Evolutionary conservation across 1,140 invertebrate species (phyloP).

Genomic region (Lerema accius): DNA sequence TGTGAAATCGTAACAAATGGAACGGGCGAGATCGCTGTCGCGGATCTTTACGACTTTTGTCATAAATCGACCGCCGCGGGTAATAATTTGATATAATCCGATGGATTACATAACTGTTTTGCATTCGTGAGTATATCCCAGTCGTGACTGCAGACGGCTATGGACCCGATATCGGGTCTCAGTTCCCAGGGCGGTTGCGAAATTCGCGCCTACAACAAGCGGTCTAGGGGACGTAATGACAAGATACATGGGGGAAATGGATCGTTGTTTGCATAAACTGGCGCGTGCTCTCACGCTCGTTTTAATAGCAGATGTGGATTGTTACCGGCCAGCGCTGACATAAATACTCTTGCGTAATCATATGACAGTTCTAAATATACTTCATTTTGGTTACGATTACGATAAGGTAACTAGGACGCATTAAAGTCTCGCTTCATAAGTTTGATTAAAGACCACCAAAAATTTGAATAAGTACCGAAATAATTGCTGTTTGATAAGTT

Average conservation of each 20-base stretch:
- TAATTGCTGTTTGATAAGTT: too few species aligned
- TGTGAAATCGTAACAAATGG: slow-evolving; percentile 8
- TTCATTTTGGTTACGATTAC: slow-evolving; percentile 37
- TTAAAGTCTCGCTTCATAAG: background rate
- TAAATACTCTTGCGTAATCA: slow-evolving; percentile 57
- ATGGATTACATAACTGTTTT: slow-evolving; percentile 55
- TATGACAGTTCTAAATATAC: slow-evolving; percentile 41
- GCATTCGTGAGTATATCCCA: slow-evolving; percentile 52
- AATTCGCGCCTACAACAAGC: slow-evolving; percentile 46
- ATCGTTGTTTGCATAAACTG: slow-evolving; percentile 68
- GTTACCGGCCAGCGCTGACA: slow-evolving; percentile 49
- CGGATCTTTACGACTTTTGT: slow-evolving; percentile 45
- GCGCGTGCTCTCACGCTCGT: slow-evolving; percentile 66
- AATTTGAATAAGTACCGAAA: too few species aligned
- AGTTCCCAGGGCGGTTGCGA: slow-evolving; percentile 68
- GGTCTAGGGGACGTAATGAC: slow-evolving; percentile 63
- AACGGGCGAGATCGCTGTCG: slow-evolving; percentile 7
- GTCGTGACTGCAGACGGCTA: slow-evolving; percentile 56
- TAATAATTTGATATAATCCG: slow-evolving; percentile 56
- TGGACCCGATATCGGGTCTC: slow-evolving; percentile 50
- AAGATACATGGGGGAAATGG: slow-evolving; percentile 61
- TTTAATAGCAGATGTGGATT: slow-evolving; percentile 68
- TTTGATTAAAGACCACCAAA: too few species aligned
- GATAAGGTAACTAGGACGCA: slow-evolving; percentile 28
- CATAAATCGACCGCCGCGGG: slow-evolving; percentile 59